phyloP scores from a whole-genome alignment of 2,797 vertebrate species.

The Masticophis lateralis region DNA sequence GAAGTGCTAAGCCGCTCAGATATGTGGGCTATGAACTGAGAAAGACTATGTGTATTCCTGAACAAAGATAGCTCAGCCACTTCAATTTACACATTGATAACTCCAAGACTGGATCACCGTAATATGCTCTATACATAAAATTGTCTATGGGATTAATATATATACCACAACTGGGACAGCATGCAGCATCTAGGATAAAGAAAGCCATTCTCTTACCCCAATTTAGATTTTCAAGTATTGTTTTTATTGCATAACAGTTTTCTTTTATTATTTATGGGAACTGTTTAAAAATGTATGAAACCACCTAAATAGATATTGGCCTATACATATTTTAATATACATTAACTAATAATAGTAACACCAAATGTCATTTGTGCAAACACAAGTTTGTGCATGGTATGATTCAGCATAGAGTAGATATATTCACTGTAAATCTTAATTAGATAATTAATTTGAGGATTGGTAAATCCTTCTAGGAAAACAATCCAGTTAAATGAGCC shows the following conservation, averaged over 20 bases:
- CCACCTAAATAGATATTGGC: not conserved
- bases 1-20: not conserved
- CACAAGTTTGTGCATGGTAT: not conserved
- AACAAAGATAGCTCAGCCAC: not conserved
- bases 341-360: not conserved
- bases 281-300: not conserved
- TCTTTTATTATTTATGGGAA: not conserved
- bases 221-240: not conserved
- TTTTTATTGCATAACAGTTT: not conserved
- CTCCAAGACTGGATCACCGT: not conserved
- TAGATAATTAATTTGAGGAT: not conserved
- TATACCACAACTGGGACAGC: not conserved
- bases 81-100: not conserved
- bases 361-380: not conserved
- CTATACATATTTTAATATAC: not conserved
- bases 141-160: not conserved
- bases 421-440: not conserved
- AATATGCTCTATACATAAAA: not conserved
- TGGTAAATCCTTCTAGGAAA: not conserved
- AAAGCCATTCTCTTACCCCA: not conserved
- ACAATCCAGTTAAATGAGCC: not conserved
- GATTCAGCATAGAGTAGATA: not conserved
- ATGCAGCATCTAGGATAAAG: not conserved
- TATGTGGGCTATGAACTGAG: not conserved
- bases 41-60: not conserved